Base-by-base conservation (phyloP, 2,113 vertebrate genomes). In the Cyprinus carpio region DNA sequence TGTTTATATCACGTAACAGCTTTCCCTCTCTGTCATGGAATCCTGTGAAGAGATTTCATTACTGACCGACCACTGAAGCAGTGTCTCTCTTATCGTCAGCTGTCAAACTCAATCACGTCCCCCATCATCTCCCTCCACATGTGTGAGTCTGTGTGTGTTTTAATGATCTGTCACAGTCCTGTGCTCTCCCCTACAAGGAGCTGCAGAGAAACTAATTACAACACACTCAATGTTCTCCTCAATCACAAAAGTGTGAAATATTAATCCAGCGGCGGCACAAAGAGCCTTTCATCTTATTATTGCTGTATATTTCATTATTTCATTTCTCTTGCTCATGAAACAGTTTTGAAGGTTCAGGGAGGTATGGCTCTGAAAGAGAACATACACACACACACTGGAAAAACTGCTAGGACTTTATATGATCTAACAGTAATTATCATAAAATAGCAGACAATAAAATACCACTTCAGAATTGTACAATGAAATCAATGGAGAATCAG, bases 31-130 rank as follows among this genome's bases (percentile, higher is more conserved):
- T 84, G 56, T 81, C 83, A 64, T 15, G 10, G 56, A 65, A 87
- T 62, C 58, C 77, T 46, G 71, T 76, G 43, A 69, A 77, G 81
- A 83, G 82, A 87, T 87, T 90, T 88, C 82, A 89, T 87, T 88
- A 83, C 79, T 85, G 85, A 80, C 56, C 34, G 69, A 87, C 74
- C 64, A 83, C 84, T 83, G 37, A 54, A 84, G 83, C 56, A 87
- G 75, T 80, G 75, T 87, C 87, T 90, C 82, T 88, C 85, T 87
- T 78, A 64, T 82, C 71, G 78, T 85, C 82, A 77, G 81, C 87
- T 89, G 89, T 89, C 89, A 88, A 90, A 91, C 87, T 86, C 81
- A 72, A 90, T 90, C 54, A 75, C 67, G 54, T 75, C 56, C 51
- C 34, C 65, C 80, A 90, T 90, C 54, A 75, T 74, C 62, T 75